These are phyloP conservation scores for Myzus persicae DNA, from an alignment of 1,140 invertebrate genomes.

Conservation along the genomic window DNA sequence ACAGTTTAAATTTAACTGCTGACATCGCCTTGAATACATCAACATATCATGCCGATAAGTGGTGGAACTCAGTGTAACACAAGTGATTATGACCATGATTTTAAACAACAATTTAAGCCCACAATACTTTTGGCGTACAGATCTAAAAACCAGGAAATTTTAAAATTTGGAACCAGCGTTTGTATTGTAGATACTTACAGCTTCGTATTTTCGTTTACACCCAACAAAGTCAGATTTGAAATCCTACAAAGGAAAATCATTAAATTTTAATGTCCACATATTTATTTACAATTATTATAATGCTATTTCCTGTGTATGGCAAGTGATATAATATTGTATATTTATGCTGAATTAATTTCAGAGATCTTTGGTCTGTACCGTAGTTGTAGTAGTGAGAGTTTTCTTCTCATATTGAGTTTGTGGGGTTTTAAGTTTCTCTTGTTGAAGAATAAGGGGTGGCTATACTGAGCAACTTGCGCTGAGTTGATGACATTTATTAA, in stretches of 20 bases:
- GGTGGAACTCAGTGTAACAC: background rate
- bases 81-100: background rate
- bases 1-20: no score
- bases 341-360: background rate
- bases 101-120: background rate
- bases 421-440: background rate
- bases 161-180: background rate
- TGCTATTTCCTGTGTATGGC: background rate
- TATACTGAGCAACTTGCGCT: background rate
- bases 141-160: no score
- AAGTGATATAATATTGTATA: background rate
- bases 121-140: no score
- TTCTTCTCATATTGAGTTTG: background rate
- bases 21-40: background rate
- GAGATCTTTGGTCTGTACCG: background rate
- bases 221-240: background rate
- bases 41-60: background rate
- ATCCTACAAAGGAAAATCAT: background rate
- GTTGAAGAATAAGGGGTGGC: background rate
- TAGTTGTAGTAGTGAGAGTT: background rate
- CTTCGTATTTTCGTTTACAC: background rate
- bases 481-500: constrained; percentile 7
- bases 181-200: background rate
- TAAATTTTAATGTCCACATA: background rate
- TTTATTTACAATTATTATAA: background rate